Evolutionary conservation across 2,797 vertebrate genomes (phyloP).

Genomic region (Centroberyx gerrardi): DNA sequence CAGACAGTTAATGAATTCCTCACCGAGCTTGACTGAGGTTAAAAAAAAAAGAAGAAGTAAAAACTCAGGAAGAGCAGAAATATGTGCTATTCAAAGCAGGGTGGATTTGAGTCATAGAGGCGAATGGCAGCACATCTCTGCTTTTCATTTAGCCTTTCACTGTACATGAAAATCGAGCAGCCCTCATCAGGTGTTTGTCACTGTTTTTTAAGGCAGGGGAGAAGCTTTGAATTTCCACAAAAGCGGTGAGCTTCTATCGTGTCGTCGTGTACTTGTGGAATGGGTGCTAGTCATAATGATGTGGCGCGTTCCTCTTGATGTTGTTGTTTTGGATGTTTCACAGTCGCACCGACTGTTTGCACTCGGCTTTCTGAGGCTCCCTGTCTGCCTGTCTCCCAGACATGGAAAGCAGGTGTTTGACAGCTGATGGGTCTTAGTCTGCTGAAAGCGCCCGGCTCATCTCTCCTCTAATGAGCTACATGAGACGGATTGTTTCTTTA

Average conservation of each 20-base stretch:
- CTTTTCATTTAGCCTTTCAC: constrained; percentile 17
- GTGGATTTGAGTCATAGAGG: not conserved
- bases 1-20: constrained; percentile 43
- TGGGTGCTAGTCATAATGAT: constrained; percentile 51
- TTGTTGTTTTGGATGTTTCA: constrained; percentile 67
- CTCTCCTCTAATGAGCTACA: constrained; percentile 80
- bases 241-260: constrained; percentile 20
- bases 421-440: constrained; percentile 74
- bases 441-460: constrained; percentile 65
- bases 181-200: constrained; percentile 42
- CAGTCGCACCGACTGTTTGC: constrained; percentile 50
- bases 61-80: not conserved
- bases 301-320: constrained; percentile 56
- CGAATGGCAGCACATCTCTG: not conserved
- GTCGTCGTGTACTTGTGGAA: constrained; percentile 30
- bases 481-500: constrained; percentile 68
- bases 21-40: constrained; percentile 12
- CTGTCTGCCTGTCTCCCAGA: constrained; percentile 57
- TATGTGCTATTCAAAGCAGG: not conserved
- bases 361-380: constrained; percentile 46
- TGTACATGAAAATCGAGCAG: not conserved
- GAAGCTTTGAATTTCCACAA: constrained; percentile 38
- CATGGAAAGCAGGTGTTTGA: constrained; percentile 74
- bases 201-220: not conserved
- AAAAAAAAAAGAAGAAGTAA: not conserved